Evolutionary conservation across 23 tunicate species (phyloP).

Genomic region (Ciona savignyi): DNA sequence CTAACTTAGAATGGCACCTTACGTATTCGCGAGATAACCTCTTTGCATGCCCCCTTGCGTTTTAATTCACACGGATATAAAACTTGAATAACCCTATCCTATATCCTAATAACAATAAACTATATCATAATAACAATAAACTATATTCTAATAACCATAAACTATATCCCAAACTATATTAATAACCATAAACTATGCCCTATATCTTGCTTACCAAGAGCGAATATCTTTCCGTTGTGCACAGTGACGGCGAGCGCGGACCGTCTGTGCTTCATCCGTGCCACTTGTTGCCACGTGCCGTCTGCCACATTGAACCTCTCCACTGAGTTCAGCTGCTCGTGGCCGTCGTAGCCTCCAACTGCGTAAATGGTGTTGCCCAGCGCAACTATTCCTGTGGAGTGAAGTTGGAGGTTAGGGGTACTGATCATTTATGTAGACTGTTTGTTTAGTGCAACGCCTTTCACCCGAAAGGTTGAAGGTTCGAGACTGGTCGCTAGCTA

Average conservation of each 20-base stretch:
- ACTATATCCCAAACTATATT: background rate
- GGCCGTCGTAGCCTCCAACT: constrained; percentile 86
- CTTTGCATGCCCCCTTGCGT: too few relatives aligned
- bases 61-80: too few relatives aligned
- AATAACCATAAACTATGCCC: background rate
- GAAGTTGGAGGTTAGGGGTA: background rate
- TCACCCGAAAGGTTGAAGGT: too few relatives aligned
- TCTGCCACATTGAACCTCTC: constrained; percentile 72
- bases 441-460: too few relatives aligned
- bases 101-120: too few relatives aligned
- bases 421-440: too few relatives aligned
- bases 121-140: background rate
- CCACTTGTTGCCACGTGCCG: constrained; percentile 62
- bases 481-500: too few relatives aligned
- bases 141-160: too few relatives aligned
- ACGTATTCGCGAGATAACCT: too few relatives aligned
- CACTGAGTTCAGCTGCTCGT: constrained; percentile 75
- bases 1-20: too few relatives aligned
- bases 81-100: too few relatives aligned
- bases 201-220: constrained; percentile 49
- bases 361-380: constrained; percentile 79
- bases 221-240: constrained; percentile 64
- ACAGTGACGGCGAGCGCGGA: constrained; percentile 82
- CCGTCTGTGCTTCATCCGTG: constrained; percentile 80
- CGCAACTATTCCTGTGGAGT: constrained; percentile 56